Conservation (phyloP, 2,797 vertebrate species). For the Falco cherrug region DNA sequence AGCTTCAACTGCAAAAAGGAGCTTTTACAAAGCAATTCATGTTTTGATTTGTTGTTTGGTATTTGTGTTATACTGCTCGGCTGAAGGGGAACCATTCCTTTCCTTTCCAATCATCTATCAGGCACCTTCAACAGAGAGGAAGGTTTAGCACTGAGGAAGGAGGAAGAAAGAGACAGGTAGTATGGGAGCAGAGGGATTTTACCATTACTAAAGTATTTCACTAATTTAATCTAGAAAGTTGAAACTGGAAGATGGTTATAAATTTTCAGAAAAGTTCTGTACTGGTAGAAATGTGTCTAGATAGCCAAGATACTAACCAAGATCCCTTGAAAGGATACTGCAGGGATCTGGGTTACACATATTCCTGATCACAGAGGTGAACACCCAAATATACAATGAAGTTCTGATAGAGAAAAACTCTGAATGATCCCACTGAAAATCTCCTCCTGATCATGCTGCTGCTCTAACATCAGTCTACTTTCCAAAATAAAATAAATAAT, state of each 20-base stretch:
- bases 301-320: neutral
- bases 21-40: neutral
- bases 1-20: neutral
- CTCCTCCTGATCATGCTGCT: neutral
- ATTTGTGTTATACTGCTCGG: neutral
- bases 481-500: too few species aligned
- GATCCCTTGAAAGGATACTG: neutral
- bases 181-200: neutral
- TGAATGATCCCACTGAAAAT: neutral
- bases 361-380: neutral
- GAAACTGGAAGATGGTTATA: neutral
- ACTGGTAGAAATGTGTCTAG: neutral
- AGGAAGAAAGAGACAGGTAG: neutral
- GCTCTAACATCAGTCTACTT: neutral
- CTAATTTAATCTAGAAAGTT: neutral
- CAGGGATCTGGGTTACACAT: neutral
- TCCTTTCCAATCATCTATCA: neutral
- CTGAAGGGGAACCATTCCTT: neutral
- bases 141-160: neutral
- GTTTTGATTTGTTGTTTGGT: neutral
- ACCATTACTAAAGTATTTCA: neutral
- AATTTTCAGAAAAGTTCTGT: neutral
- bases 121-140: neutral
- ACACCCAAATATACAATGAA: neutral
- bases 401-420: neutral